Evolutionary conservation across 2,113 vertebrate species (phyloP).

Genomic region (Anser brachyrhynchus): DNA sequence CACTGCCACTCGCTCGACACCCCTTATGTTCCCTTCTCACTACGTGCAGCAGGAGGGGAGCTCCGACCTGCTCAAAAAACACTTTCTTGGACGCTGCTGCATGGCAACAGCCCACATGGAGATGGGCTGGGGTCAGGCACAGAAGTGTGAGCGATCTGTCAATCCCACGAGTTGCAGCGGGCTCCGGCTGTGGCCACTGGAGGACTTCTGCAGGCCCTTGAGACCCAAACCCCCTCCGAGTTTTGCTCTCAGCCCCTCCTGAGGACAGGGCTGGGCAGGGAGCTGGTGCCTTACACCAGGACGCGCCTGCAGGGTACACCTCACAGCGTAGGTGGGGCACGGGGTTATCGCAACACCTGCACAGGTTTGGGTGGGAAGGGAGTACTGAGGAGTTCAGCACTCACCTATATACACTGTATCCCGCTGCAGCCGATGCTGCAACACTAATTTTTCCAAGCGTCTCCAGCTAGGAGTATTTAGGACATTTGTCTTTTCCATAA

Average conservation of each 20-base stretch:
- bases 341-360: neutral
- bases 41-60: neutral
- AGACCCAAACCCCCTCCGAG: neutral
- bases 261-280: rapidly evolving
- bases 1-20: neutral
- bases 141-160: neutral
- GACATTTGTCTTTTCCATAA: neutral
- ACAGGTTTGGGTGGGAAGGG: neutral
- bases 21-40: neutral
- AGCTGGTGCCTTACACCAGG: rapidly evolving
- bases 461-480: neutral
- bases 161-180: too few relatives aligned
- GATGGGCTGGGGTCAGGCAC: rapidly evolving
- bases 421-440: neutral
- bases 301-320: rapidly evolving
- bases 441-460: neutral
- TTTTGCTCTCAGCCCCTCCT: neutral
- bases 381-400: neutral
- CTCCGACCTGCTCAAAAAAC: neutral
- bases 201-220: rapidly evolving
- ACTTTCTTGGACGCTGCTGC: rapidly evolving
- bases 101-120: rapidly evolving
- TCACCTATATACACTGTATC: rapidly evolving
- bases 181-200: rapidly evolving
- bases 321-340: neutral